Conservation (phyloP, 2,797 vertebrate genomes). For the Melanotaenia parkinsoni region DNA sequence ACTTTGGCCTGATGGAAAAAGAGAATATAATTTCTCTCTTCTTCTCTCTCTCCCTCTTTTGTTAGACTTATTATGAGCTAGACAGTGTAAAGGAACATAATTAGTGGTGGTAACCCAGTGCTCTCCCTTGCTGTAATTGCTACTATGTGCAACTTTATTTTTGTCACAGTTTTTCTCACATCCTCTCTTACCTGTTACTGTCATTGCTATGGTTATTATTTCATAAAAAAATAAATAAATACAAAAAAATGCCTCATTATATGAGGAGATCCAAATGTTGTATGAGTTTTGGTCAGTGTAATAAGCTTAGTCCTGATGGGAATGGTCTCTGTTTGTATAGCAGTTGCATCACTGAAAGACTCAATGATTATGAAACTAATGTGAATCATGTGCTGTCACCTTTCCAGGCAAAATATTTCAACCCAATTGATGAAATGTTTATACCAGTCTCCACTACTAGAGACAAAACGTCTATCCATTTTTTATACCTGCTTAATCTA, state of each 20-base stretch:
- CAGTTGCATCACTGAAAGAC: too few relatives aligned
- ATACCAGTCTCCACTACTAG: too few relatives aligned
- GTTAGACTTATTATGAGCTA: constrained; percentile 11
- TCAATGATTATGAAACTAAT: too few relatives aligned
- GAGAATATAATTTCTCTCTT: constrained; percentile 9
- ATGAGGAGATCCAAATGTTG: constrained; percentile 10
- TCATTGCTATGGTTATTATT: background rate
- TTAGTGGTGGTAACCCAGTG: background rate
- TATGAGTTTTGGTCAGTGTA: constrained; percentile 14
- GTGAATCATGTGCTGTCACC: too few relatives aligned
- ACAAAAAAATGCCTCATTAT: background rate
- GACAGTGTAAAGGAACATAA: constrained; percentile 23
- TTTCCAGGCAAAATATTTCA: too few relatives aligned
- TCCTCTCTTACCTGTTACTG: background rate
- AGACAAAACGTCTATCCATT: too few relatives aligned
- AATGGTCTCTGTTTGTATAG: too few relatives aligned
- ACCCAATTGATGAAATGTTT: too few relatives aligned
- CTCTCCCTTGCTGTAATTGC: constrained; percentile 28
- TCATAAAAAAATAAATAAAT: background rate
- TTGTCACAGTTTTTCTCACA: constrained; percentile 1
- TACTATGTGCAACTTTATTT: constrained; percentile 9
- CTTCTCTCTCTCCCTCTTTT: background rate
- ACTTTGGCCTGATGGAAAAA: constrained; percentile 30
- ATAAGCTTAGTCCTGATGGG: background rate
- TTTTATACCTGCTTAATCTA: too few relatives aligned